These are phyloP conservation scores for Frankliniella fusca DNA, from an alignment of 2,888 invertebrate species.

Conservation along the genomic window DNA sequence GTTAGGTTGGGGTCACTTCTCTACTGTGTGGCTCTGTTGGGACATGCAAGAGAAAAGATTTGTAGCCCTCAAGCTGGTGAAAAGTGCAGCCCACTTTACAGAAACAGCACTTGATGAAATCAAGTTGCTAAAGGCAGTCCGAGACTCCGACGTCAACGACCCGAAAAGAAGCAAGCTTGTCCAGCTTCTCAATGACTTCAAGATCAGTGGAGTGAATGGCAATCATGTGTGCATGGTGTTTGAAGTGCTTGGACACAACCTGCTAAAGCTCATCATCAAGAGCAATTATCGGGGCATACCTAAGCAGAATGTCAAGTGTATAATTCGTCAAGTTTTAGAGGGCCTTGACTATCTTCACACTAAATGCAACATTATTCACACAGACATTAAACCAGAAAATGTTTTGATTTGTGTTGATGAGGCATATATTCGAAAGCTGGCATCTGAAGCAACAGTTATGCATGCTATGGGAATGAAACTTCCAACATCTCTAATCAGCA, in stretches of 20 bases:
- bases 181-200: conserved; percentile 96
- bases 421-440: conserved; percentile 79
- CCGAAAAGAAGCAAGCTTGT: conserved; percentile 94
- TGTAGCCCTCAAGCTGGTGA: conserved; percentile 98
- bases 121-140: conserved; percentile 90
- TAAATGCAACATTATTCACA: conserved; percentile 94
- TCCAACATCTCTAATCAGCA: conserved; percentile 85
- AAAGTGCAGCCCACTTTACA: conserved; percentile 97
- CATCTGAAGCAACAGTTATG: conserved; percentile 91
- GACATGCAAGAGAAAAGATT: conserved; percentile 86
- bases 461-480: conserved; percentile 87
- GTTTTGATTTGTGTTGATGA: conserved; percentile 91
- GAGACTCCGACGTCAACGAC: conserved; percentile 88
- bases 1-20: conserved; percentile 98
- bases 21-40: conserved; percentile 99
- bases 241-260: conserved; percentile 96
- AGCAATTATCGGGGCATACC: conserved; percentile 98
- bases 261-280: conserved; percentile 95
- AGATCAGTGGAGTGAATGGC: conserved; percentile 96
- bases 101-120: conserved; percentile 99
- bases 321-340: conserved; percentile 90
- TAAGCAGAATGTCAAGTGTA: conserved; percentile 88
- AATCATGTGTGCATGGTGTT: conserved; percentile 99
- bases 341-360: conserved; percentile 95
- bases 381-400: conserved; percentile 92